Base-by-base conservation (phyloP, 2,888 invertebrate species). In the Napeogenes sylphis region DNA sequence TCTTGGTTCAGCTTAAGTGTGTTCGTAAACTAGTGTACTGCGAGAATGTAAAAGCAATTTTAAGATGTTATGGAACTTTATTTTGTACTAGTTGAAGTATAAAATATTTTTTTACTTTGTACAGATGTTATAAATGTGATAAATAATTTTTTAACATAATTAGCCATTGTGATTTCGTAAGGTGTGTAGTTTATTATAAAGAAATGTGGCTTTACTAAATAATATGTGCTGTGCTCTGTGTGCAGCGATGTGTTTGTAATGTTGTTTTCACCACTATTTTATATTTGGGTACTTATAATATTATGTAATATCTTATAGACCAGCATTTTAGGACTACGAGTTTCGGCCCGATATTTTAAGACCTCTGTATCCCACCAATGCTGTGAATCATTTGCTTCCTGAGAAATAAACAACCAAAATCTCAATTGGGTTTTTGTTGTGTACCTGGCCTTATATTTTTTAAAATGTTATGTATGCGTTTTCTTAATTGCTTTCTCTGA, bases 301-400 rank as follows among this genome's bases (percentile, higher is more conserved):
- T 83, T 83, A 85, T 85, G 87, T 87, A 89, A 84, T 88, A 87
- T 69, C 71, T 71, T 81, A 75, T 76, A 73, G 69, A 79, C 78
- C 73, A 73, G 73, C 75, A 74, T 77, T 79, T 81, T 84, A 86
- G 87, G 88, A 82, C 73, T 63, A 80, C 8, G 83, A 84, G 82
- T 87, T 85, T 88, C 84, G 85, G 84, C 87, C 85, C 85, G 83
- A 84, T 85, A 80, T 88, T 85, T 82, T 85, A 84, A 84, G 81
- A 85, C 82, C 84, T 83, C 71, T 90, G 85, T 90, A 88, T 83
- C 89, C 90, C 90, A 90, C 90, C 90, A 88, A 87, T 88, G 90
- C 90, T 90, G 89, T 90, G 89, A 90, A 89, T 85, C 90, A 85
- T 90, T 90, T 87, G 89, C 90, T 90, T 90, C 89, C 88, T 89